These are phyloP conservation scores for Ellobium chinense DNA, from an alignment of 2,888 invertebrate genomes.

Conservation along the genomic window DNA sequence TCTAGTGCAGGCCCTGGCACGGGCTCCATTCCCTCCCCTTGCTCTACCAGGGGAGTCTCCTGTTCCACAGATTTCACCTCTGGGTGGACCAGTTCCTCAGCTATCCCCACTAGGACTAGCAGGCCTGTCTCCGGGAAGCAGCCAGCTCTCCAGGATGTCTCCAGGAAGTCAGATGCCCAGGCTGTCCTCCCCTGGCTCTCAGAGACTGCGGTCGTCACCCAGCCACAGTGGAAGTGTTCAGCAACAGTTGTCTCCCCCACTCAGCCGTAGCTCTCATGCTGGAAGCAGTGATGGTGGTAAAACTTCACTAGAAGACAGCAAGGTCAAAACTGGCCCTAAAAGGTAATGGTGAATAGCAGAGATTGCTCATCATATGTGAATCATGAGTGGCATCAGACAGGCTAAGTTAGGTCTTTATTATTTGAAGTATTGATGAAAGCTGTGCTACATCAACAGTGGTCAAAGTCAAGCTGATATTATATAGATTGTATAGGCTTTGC, in stretches of 20 bases:
- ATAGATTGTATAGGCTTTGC: too few species aligned
- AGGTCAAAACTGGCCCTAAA: slow-evolving; percentile 28
- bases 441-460: too few species aligned
- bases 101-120: slow-evolving; percentile 36
- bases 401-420: too few species aligned
- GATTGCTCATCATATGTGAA: too few species aligned
- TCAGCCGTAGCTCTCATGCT: background rate
- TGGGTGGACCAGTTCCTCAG: slow-evolving; percentile 38
- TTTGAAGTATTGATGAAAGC: too few species aligned
- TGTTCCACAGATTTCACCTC: slow-evolving; percentile 41
- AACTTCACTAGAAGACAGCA: slow-evolving; percentile 17
- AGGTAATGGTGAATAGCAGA: too few species aligned
- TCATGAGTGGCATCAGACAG: too few species aligned
- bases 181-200: slow-evolving; percentile 27
- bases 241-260: slow-evolving; percentile 37
- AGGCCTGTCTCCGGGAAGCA: slow-evolving; percentile 30
- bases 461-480: too few species aligned
- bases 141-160: slow-evolving; percentile 38
- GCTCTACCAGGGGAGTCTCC: slow-evolving; percentile 24
- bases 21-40: slow-evolving; percentile 42
- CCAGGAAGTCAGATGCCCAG: slow-evolving; percentile 23
- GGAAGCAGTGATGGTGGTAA: slow-evolving; percentile 23
- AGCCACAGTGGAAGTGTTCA: slow-evolving; percentile 33
- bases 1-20: slow-evolving; percentile 42
- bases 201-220: slow-evolving; percentile 37